Percentiles rank a stretch among this genome's conserved stretches.
phyloP scores from a whole-genome alignment of 53 echinoderm and acorn worm species.

The Henricia sp. region DNA sequence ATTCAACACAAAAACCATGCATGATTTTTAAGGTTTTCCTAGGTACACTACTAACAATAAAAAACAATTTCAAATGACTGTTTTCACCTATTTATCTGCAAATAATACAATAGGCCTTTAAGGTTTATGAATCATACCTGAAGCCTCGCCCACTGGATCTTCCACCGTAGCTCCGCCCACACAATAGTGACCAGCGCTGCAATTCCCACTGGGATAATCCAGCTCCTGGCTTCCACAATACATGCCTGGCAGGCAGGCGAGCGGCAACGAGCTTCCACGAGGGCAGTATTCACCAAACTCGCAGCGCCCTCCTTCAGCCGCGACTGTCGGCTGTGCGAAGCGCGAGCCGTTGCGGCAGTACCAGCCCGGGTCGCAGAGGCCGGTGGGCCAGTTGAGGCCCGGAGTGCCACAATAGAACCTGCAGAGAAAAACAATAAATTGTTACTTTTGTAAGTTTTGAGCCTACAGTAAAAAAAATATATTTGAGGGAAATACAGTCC shows the following conservation, averaged over 20 bases:
- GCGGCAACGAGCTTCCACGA: slow-evolving; percentile 76
- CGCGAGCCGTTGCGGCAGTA: slow-evolving; percentile 95
- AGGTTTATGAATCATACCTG: slow-evolving; percentile 77
- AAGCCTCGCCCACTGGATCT: slow-evolving; percentile 68
- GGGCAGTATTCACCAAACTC: slow-evolving; percentile 83
- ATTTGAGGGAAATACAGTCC: too few species aligned
- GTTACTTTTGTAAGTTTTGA: too few species aligned
- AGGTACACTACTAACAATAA: too few species aligned
- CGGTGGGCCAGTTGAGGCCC: slow-evolving; percentile 88
- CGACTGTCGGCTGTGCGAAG: slow-evolving; percentile 75
- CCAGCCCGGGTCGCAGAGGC: slow-evolving; percentile 90
- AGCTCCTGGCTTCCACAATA: slow-evolving; percentile 85
- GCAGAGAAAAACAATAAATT: not conserved
- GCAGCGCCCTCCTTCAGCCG: slow-evolving; percentile 82
- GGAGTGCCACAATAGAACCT: slow-evolving; percentile 87
- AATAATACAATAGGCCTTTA: too few species aligned
- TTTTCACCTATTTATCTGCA: too few species aligned
- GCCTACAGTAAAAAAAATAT: too few species aligned
- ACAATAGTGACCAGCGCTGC: slow-evolving; percentile 89
- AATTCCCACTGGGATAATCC: slow-evolving; percentile 78
- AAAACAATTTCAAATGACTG: too few species aligned
- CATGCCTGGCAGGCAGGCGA: slow-evolving; percentile 86
- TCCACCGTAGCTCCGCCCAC: slow-evolving; percentile 68
- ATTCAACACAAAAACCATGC: too few species aligned
- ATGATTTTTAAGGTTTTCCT: too few species aligned